Conservation (phyloP, 2,797 vertebrate species). For the Ctenopoma kingsleyae region DNA sequence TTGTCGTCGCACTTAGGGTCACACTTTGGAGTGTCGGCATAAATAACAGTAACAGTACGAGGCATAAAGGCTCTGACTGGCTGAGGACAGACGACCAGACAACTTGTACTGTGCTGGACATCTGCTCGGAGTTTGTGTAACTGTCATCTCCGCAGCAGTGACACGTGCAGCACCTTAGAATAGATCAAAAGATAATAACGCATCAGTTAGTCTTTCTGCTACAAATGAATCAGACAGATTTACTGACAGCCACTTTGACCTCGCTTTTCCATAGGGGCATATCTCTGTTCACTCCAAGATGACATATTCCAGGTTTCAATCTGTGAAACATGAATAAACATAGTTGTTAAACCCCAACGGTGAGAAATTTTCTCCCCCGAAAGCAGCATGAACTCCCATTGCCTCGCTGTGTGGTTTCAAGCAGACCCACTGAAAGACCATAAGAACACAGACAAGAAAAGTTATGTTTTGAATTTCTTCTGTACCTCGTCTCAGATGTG, state of each 20-base stretch:
- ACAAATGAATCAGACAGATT: conserved; percentile 56
- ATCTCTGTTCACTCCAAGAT: conserved; percentile 48
- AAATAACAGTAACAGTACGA: conserved; percentile 50
- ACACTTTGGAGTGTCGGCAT: conserved; percentile 65
- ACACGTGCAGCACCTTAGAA: conserved; percentile 69
- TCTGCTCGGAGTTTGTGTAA: conserved; percentile 74
- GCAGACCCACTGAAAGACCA: conserved; percentile 61
- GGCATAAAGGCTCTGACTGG: conserved; percentile 39
- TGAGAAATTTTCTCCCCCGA: conserved; percentile 49
- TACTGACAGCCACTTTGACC: conserved; percentile 55
- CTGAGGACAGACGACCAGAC: conserved; percentile 52
- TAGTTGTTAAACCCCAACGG: conserved; percentile 46
- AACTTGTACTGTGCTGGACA: conserved; percentile 59
- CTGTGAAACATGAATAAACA: conserved; percentile 57
- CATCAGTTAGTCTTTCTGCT: conserved; percentile 52
- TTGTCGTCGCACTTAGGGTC: conserved; percentile 54
- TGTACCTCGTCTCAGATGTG: conserved; percentile 75
- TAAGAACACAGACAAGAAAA: conserved; percentile 62
- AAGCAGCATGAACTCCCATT: conserved; percentile 60
- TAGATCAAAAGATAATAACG: conserved; percentile 61
- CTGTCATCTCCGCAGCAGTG: conserved; percentile 63
- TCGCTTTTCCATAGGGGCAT: conserved; percentile 5
- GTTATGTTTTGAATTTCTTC: conserved; percentile 71
- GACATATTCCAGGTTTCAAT: conserved; percentile 54
- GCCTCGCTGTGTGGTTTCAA: conserved; percentile 71